Evolutionary conservation across 2,113 vertebrate species (phyloP).

Genomic region (Rhipidura dahli): DNA sequence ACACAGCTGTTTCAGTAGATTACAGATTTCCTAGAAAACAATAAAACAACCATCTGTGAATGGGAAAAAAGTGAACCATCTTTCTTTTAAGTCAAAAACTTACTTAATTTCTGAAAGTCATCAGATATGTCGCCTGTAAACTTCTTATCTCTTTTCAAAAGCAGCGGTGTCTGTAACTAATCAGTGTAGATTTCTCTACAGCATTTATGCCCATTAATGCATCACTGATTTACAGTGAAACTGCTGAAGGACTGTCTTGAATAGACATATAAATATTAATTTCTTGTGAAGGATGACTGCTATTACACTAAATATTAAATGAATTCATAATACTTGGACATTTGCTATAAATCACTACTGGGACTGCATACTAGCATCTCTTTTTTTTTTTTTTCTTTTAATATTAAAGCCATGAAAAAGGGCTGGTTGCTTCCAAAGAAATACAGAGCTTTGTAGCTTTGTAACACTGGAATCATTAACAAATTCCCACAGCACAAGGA

Average conservation of each 20-base stretch:
- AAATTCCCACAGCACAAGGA: neutral
- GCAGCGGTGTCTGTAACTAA: neutral
- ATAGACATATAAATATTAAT: constrained; percentile 23
- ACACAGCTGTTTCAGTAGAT: neutral
- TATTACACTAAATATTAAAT: constrained; percentile 46
- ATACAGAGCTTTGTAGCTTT: neutral
- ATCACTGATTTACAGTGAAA: neutral
- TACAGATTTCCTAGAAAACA: neutral
- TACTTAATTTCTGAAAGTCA: neutral
- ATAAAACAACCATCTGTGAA: neutral
- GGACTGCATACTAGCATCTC: neutral
- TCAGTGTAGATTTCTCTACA: neutral
- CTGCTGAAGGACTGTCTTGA: neutral
- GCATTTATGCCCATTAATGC: neutral
- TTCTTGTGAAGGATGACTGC: constrained; percentile 13
- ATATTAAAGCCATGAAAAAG: neutral
- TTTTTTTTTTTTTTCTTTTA: neutral
- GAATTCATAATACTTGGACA: constrained; percentile 31
- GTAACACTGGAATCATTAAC: neutral
- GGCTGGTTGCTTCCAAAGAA: neutral
- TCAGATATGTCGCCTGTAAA: neutral
- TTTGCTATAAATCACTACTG: constrained; percentile 26
- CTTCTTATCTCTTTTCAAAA: neutral
- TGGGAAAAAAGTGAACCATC: neutral
- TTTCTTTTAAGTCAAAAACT: neutral